Conservation (phyloP, 2,888 invertebrate genomes). For the Tetramorium bicarinatum region DNA sequence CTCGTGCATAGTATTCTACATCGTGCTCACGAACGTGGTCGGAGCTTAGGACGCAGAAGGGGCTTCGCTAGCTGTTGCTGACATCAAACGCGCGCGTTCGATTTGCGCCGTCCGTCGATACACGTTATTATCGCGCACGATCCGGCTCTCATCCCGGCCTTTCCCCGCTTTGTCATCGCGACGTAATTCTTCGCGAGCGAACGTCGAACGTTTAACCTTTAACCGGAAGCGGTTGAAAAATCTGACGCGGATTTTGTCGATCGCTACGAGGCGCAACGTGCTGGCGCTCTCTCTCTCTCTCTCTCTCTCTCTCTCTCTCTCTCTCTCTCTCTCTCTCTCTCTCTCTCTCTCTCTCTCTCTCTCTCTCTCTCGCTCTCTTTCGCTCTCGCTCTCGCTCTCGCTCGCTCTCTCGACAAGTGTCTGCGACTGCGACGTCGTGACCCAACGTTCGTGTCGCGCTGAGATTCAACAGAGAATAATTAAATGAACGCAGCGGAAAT, state of each 20-base stretch:
- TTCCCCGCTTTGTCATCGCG: constrained; percentile 36
- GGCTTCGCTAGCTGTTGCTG: constrained; percentile 35
- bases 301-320: background rate
- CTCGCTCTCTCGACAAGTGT: constrained; percentile 23
- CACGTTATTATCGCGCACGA: constrained; percentile 45
- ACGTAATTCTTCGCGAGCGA: constrained; percentile 45
- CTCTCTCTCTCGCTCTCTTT: background rate
- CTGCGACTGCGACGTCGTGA: no score
- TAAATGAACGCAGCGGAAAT: constrained; percentile 23
- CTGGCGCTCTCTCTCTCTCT: background rate
- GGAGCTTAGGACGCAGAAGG: constrained; percentile 1
- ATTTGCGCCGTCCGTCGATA: constrained; percentile 24
- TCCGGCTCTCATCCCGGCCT: constrained; percentile 31
- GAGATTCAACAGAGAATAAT: constrained; percentile 18
- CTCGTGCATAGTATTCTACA: constrained; percentile 36
- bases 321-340: background rate
- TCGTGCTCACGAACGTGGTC: constrained; percentile 28
- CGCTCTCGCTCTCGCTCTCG: no score
- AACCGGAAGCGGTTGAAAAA: constrained; percentile 34
- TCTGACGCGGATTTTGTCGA: constrained; percentile 17
- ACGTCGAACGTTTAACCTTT: constrained; percentile 44
- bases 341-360: background rate
- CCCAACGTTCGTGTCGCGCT: no score
- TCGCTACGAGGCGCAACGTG: background rate
- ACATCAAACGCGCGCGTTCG: constrained; percentile 48